phyloP scores from a whole-genome alignment of 2,113 vertebrate genomes.

The Numida meleagris region DNA sequence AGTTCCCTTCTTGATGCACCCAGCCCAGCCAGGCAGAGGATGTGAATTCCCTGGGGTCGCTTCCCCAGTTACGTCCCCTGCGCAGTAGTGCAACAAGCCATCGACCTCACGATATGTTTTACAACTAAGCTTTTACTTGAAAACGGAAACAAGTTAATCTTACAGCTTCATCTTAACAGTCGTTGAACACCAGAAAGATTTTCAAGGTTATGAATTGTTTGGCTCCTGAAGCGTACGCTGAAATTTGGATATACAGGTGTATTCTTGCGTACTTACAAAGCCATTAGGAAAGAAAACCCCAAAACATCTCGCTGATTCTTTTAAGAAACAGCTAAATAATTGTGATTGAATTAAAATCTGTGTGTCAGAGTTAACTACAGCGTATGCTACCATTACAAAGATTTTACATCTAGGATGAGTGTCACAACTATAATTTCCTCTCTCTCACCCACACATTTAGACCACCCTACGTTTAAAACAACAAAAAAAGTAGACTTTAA shows the following conservation, averaged over 20 bases:
- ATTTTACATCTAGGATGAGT: background rate
- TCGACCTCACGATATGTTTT: conserved; percentile 39
- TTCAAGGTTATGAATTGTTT: background rate
- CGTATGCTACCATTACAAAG: background rate
- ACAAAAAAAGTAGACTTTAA: background rate
- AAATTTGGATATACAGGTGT: rapidly evolving
- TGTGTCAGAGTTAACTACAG: background rate
- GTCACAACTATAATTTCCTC: background rate
- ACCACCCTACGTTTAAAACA: background rate
- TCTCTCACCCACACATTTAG: background rate
- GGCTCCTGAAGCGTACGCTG: background rate
- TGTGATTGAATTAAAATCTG: background rate
- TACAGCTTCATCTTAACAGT: background rate
- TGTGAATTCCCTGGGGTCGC: conserved; percentile 17
- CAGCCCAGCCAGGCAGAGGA: conserved; percentile 47
- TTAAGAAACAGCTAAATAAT: background rate
- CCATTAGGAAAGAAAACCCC: background rate
- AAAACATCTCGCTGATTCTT: background rate
- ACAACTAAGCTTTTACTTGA: conserved; percentile 46
- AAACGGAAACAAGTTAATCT: conserved; percentile 61
- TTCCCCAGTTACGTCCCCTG: conserved; percentile 24
- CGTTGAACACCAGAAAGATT: background rate
- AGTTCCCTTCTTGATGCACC: conserved; percentile 52
- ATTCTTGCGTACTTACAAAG: background rate
- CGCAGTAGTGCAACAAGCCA: conserved; percentile 13